A percentile compares a stretch with the other conserved stretches of the same genome.
Evolutionary conservation across 1,140 invertebrate genomes (phyloP).

Genomic region (Lysiphlebus fabarum): DNA sequence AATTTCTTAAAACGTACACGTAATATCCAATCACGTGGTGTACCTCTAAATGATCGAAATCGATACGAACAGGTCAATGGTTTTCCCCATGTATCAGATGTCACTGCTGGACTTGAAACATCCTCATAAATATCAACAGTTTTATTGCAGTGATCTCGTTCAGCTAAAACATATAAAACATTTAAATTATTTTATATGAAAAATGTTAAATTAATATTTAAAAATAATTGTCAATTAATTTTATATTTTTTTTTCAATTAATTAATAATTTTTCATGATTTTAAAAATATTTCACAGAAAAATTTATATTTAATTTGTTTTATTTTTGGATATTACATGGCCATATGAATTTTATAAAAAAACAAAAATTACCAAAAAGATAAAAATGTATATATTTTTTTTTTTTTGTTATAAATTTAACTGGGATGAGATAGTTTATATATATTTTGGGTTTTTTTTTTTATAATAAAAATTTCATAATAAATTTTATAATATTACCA

Average conservation of each 20-base stretch:
- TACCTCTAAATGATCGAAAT: slow-evolving; percentile 78
- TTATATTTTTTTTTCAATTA: too few species aligned
- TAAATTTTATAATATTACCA: too few species aligned
- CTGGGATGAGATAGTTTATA: too few species aligned
- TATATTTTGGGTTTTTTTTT: too few species aligned
- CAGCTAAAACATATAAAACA: slow-evolving; percentile 55
- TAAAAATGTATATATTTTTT: background rate
- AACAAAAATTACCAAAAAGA: background rate
- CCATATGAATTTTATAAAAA: background rate
- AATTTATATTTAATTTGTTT: background rate
- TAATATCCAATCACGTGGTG: slow-evolving; percentile 83
- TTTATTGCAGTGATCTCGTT: slow-evolving; percentile 83
- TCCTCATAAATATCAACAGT: slow-evolving; percentile 90
- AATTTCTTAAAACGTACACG: slow-evolving; percentile 88
- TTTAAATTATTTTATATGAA: background rate
- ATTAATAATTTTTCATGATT: too few species aligned
- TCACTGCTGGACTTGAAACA: slow-evolving; percentile 80
- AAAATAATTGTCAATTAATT: too few species aligned
- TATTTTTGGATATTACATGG: background rate
- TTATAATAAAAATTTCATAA: too few species aligned
- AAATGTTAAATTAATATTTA: too few species aligned
- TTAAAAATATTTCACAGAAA: too few species aligned
- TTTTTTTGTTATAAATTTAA: background rate
- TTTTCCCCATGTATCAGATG: slow-evolving; percentile 73
- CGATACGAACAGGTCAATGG: slow-evolving; percentile 86